Evolutionary conservation across 2,888 invertebrate species (phyloP), one percentile per base, ranked within the genome.

Genomic region (Apomyelois bistriatella): DNA sequence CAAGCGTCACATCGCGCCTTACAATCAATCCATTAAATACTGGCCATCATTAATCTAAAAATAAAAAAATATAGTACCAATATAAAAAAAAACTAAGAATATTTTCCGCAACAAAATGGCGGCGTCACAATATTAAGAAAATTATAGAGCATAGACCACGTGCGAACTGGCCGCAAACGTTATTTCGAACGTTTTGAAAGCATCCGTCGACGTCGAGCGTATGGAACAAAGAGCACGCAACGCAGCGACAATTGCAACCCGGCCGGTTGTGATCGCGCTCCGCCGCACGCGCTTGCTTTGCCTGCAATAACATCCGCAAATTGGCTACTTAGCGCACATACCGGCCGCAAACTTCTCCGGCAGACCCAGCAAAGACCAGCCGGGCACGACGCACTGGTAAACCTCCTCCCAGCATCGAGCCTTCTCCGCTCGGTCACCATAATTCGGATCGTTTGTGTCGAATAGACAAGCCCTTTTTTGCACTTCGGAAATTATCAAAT

Each of bases 191-290:
- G 73, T 85, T 85, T 83, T 76, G 82, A 86, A 86, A 85, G 85
- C 82, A 76, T 71, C 62, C 64, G 66, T 65, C 62, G 74, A 61
- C 66, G 36, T 30, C 66, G 22, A 32, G 54, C 58, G 66, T 59
- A 56, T 61, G 13, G 75, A 81, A 86, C 85, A 88, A 87, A 87
- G 87, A 85, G 73, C 82, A 83, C 86, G 88, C 87, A 86, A 79
- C 70, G 68, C 71, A 79, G 79, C 82, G 79, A 73, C 80, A 73
- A 73, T 75, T 73, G 75, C 72, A 72, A 74, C 47, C 62, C 79
- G 80, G 72, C 76, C 74, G 72, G 75, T 72, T 67, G 56, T 43
- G 62, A 61, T 60, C 61, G 54, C 58, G 61, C 58, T 56, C 40
- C 43, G 58, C 55, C 58, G 64, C 58, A 56, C 61, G 70, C 69